Conservation (phyloP, 1,140 invertebrate genomes). For the Eurosta solidaginis region DNA sequence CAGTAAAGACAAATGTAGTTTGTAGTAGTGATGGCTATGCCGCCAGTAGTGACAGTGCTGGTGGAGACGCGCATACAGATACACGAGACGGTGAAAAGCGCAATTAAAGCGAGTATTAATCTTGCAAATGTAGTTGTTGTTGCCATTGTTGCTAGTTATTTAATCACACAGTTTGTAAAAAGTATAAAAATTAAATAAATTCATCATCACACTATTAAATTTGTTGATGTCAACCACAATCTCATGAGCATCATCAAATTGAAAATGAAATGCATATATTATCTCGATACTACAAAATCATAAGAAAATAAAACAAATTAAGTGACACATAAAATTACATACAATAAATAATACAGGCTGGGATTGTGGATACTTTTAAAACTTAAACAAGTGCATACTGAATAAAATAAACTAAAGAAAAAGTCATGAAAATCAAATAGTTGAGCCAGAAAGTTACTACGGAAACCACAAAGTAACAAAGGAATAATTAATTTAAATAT, state of each 20-base stretch:
- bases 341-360: background rate
- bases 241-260: background rate
- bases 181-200: background rate
- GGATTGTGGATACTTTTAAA: background rate
- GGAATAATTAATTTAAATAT: conserved; percentile 1
- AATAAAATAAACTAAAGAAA: background rate
- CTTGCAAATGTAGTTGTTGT: conserved; percentile 1
- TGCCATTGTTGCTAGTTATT: conserved; percentile 30
- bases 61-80: background rate
- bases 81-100: background rate
- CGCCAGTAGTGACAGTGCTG: conserved; percentile 20
- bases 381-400: background rate
- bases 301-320: background rate
- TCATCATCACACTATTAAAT: background rate
- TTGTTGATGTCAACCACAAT: background rate
- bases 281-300: background rate
- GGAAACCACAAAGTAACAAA: background rate
- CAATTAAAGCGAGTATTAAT: background rate
- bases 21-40: background rate
- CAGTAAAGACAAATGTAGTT: background rate
- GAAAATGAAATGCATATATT: background rate
- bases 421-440: conserved; percentile 19
- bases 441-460: background rate
- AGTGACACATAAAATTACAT: background rate
- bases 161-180: background rate